Evolutionary conservation across 1,140 invertebrate genomes (phyloP), one percentile per base, ranked within the genome.

Genomic region (Agraylea sexmaculata): DNA sequence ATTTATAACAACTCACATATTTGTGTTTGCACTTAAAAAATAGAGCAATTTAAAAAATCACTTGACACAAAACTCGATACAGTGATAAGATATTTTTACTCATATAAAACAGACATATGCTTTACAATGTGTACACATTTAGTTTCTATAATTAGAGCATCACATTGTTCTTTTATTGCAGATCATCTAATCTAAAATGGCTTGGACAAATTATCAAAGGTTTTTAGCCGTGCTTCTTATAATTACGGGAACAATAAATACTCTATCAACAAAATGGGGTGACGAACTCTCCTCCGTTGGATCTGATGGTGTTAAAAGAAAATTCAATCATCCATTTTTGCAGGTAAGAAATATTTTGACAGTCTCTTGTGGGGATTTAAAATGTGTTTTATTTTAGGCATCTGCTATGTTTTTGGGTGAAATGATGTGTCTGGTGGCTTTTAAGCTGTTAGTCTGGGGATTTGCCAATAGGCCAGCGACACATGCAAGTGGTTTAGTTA

Each of bases 321-420:
- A 62, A 20, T 94, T 93, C 56, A 71, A 82, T 51, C 88, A 93
- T 73, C 88, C 88, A 12, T 90, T 90, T 59, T 62, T 92, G 53
- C 59, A 64, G 52, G 60, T 64, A 49, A 22, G 29, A 35, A 18
- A 2, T n/a, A n/a, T n/a, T n/a, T n/a, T n/a, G n/a, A n/a, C 19
- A 37, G 38, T 19, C 27, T 30, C 28, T 30, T 40, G 13, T 37
- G 23, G 35, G 31, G 37, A 34, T 46, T 12, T 11, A n/a, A n/a
- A n/a, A n/a, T n/a, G n/a, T n/a, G n/a, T n/a, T n/a, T n/a, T n/a
- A 16, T 40, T 40, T 3, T 75, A 92, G 68, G 83, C 87, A 4
- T 66, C 71, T 25, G 73, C 78, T 3, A 93, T 93, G 89, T 93
- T 93, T 55, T 47, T 91, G 1, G 89, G 88, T 25, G 87, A 94